phyloP scores from a whole-genome alignment of 2,888 invertebrate genomes.

The Leptinotarsa juncta region DNA sequence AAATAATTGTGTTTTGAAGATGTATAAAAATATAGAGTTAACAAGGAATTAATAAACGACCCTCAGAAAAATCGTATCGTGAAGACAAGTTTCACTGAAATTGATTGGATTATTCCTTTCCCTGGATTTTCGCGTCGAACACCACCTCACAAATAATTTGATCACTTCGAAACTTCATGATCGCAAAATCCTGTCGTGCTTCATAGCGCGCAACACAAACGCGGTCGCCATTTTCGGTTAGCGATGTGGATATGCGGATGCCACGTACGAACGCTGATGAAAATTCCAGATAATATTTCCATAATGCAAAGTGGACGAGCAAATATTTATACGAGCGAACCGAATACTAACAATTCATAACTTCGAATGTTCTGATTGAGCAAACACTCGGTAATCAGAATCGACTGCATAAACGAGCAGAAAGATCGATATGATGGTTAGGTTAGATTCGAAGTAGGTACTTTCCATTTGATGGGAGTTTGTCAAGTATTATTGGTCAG shows the following conservation, averaged over 20 bases:
- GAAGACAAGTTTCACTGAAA: background rate
- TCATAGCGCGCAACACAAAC: background rate
- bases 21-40: too few relatives aligned
- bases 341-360: constrained; percentile 45
- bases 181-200: constrained; percentile 5
- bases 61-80: background rate
- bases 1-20: too few relatives aligned
- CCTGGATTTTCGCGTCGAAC: background rate
- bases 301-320: constrained; percentile 43
- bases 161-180: constrained; percentile 14
- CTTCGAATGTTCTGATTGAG: constrained; percentile 50
- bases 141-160: constrained; percentile 16
- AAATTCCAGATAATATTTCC: constrained; percentile 43
- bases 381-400: constrained; percentile 50
- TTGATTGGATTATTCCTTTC: background rate
- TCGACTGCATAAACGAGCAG: constrained; percentile 12
- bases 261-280: constrained; percentile 27
- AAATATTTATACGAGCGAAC: constrained; percentile 39
- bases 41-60: background rate
- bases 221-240: constrained; percentile 21
- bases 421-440: background rate
- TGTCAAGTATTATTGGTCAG: too few relatives aligned
- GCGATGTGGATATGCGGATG: constrained; percentile 20
- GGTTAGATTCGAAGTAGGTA: background rate
- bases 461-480: too few relatives aligned